Evolutionary conservation across 1,140 invertebrate genomes (phyloP), one percentile per base, ranked within the genome.

Genomic region (Atopsyche davidsoni): DNA sequence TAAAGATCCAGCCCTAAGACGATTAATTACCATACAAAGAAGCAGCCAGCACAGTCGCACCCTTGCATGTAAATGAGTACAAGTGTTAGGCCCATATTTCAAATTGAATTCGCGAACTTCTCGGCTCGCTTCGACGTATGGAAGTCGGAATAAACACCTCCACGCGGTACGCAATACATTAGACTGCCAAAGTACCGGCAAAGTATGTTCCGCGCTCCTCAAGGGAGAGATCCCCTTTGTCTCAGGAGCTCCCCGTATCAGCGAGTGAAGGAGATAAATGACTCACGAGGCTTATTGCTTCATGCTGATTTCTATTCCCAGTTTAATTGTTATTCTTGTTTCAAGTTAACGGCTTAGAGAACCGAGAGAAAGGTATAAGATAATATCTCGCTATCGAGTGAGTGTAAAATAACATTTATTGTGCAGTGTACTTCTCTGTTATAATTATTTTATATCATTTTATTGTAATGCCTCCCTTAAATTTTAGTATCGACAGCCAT

Each of bases 291-390:
- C 55, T 53, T 57, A 57, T 57, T 57, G 55, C 51, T 51, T 47
- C 51, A 53, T 57, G 55, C 55, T 57, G 55, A 57, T 57, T 53
- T 57, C 55, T 38, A 53, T 48, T 25, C 55, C 42, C 50, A 46
- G 45, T 47, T 57, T 57, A 57, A 57, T 57, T 57, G 55, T 57
- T 48, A 57, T 43, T 50, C 55, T 57, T 57, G 55, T 53, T 53
- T 39, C 31, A 32, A 53, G 46, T 52, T 57, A 53, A 57, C 55
- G 25, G 47, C 41, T 51, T 51, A 40, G 19, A 25, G 45, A 32
- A 42, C 42, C 9, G 40, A n/a, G 53, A 16, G 19, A n/a, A n/a
- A n/a, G n/a, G n/a, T n/a, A n/a, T n/a, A n/a, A n/a, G n/a, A n/a
- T n/a, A n/a, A n/a, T n/a, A n/a, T n/a, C n/a, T n/a, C n/a, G n/a